A percentile compares a stretch with the other conserved stretches of the same genome.
Evolutionary conservation across 2,888 invertebrate species (phyloP).

Genomic region (Allacma fusca): DNA sequence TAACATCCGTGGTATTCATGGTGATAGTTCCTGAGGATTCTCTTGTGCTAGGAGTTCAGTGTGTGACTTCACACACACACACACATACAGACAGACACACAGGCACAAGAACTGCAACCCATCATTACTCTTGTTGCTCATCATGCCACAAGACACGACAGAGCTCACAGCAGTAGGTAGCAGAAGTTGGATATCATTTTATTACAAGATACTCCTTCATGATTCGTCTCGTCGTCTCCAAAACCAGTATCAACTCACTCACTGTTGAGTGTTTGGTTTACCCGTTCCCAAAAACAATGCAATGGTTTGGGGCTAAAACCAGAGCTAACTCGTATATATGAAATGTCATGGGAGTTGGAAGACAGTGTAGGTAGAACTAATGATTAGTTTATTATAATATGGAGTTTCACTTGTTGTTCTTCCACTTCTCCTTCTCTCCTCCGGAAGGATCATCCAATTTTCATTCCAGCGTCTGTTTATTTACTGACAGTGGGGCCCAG

Average conservation of each 20-base stretch:
- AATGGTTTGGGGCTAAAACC: too few relatives aligned
- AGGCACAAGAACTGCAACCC: slow-evolving; percentile 2
- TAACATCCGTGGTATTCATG: neutral
- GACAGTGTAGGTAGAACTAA: slow-evolving; percentile 34
- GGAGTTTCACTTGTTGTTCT: slow-evolving; percentile 10
- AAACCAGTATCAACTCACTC: too few relatives aligned
- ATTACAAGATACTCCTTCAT: neutral
- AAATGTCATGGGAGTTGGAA: neutral
- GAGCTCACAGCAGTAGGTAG: neutral
- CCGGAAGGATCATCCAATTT: slow-evolving; percentile 31
- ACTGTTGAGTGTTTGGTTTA: too few relatives aligned
- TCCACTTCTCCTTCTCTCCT: neutral
- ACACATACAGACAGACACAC: too few relatives aligned
- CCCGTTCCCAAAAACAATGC: too few relatives aligned
- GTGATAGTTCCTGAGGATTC: neutral
- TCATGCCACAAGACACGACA: slow-evolving; percentile 7
- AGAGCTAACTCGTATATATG: neutral
- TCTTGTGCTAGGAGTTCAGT: neutral
- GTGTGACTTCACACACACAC: too few relatives aligned
- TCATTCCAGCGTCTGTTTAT: slow-evolving; percentile 28
- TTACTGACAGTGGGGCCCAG: neutral
- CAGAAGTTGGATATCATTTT: slow-evolving; percentile 6
- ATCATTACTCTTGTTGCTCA: slow-evolving; percentile 26
- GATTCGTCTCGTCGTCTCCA: too few relatives aligned
- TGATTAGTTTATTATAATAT: slow-evolving; percentile 33